phyloP scores from a whole-genome alignment of 1,140 invertebrate species.

The Ceratitis capitata region DNA sequence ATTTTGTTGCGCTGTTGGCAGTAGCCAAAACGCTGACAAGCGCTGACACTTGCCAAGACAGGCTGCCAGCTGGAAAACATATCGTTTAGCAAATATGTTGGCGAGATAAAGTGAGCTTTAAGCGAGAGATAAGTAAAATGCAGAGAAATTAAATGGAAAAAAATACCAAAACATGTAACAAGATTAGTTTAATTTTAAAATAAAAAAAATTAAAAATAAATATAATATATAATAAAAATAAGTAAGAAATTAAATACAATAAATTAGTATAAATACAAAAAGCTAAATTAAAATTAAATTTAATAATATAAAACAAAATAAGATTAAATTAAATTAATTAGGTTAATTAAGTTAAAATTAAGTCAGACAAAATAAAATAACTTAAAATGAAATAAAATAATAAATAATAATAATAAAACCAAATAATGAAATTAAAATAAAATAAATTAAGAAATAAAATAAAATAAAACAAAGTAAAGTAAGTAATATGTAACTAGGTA shows the following conservation, averaged over 20 bases:
- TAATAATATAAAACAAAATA: not conserved
- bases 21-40: conserved; percentile 32
- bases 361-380: not conserved
- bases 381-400: too few species aligned
- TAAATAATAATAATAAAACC: too few species aligned
- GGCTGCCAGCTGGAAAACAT: conserved; percentile 31
- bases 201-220: not conserved
- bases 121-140: not conserved
- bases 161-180: not conserved
- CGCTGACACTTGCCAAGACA: conserved; percentile 32
- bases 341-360: not conserved
- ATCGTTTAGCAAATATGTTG: conserved; percentile 7
- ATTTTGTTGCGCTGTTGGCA: conserved; percentile 26
- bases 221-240: not conserved
- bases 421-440: too few species aligned
- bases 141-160: not conserved
- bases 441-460: not conserved
- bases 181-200: not conserved
- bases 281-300: not conserved
- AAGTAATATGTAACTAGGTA: not conserved
- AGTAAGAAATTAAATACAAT: not conserved
- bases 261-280: not conserved
- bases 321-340: not conserved
- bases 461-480: not conserved
- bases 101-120: conserved; percentile 3